Conservation (phyloP, 1,140 invertebrate genomes). For the Drosophila cardini region DNA sequence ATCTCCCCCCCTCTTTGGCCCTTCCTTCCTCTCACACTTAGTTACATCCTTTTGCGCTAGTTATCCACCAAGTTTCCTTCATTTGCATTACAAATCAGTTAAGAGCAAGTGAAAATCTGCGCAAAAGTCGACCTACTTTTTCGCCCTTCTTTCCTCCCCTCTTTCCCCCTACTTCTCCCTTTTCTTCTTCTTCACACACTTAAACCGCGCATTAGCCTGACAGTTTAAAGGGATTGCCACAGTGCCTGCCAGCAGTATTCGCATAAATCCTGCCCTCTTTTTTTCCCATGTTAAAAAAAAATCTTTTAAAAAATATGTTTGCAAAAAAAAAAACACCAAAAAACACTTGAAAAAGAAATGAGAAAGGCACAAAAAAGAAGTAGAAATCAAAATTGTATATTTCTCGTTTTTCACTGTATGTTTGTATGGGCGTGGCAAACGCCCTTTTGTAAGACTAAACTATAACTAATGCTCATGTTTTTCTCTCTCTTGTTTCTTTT, state of each 20-base stretch:
- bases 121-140: constrained; percentile 67
- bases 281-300: no score
- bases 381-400: constrained; percentile 49
- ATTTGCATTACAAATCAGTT: constrained; percentile 81
- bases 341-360: constrained; percentile 24
- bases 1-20: background rate
- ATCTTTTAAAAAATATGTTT: constrained; percentile 1
- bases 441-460: constrained; percentile 59
- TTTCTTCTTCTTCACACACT: constrained; percentile 15
- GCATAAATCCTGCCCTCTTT: constrained; percentile 60
- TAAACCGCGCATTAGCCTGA: constrained; percentile 48
- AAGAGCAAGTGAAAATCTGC: constrained; percentile 69
- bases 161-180: background rate
- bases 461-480: constrained; percentile 53
- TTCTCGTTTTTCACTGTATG: constrained; percentile 12
- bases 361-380: constrained; percentile 8
- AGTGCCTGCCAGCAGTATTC: constrained; percentile 61
- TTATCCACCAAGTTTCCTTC: constrained; percentile 63
- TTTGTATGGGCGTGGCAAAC: constrained; percentile 40
- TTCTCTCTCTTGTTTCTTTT: constrained; percentile 41
- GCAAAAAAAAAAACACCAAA: constrained; percentile 68
- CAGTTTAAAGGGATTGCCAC: constrained; percentile 52
- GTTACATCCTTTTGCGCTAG: constrained; percentile 67
- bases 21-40: constrained; percentile 17
- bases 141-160: background rate